These are phyloP conservation scores for Lepidostoma basale DNA, from an alignment of 1,140 invertebrate genomes.

Conservation along the genomic window DNA sequence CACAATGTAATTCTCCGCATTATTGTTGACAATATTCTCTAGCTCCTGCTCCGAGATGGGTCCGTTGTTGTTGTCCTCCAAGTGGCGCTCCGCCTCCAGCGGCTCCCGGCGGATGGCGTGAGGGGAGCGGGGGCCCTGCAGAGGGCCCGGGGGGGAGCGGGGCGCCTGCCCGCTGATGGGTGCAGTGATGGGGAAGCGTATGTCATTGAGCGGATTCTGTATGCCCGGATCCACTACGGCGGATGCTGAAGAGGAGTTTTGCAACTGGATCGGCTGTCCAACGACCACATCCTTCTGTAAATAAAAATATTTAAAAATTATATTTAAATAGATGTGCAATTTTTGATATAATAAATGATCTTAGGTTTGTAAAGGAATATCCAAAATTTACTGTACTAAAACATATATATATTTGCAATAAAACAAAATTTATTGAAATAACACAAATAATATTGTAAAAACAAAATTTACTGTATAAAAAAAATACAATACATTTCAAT, in stretches of 20 bases:
- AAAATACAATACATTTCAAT: too few species aligned
- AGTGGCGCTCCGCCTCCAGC: slow-evolving; percentile 51
- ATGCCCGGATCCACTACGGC: slow-evolving; percentile 34
- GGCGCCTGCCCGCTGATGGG: slow-evolving; percentile 20
- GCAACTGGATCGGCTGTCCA: slow-evolving; percentile 3
- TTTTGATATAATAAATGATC: too few species aligned
- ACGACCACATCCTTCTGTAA: slow-evolving; percentile 16
- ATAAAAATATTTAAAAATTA: not conserved
- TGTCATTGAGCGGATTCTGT: slow-evolving; percentile 38
- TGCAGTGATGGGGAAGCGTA: slow-evolving; percentile 37
- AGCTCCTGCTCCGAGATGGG: slow-evolving; percentile 61
- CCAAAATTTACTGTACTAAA: too few species aligned
- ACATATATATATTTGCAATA: too few species aligned
- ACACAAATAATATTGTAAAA: too few species aligned
- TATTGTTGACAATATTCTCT: slow-evolving; percentile 63
- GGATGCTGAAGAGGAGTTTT: not conserved
- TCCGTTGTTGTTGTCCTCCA: slow-evolving; percentile 61
- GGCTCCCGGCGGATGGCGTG: not conserved
- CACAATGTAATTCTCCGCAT: slow-evolving; percentile 58
- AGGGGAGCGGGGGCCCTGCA: not conserved
- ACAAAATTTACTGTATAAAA: too few species aligned
- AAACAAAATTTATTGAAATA: too few species aligned
- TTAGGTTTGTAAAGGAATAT: too few species aligned
- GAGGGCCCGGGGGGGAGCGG: not conserved
- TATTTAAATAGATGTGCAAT: too few species aligned